Evolutionary conservation across 2,888 invertebrate genomes (phyloP).

Genomic region (Lithophane leautieri): DNA sequence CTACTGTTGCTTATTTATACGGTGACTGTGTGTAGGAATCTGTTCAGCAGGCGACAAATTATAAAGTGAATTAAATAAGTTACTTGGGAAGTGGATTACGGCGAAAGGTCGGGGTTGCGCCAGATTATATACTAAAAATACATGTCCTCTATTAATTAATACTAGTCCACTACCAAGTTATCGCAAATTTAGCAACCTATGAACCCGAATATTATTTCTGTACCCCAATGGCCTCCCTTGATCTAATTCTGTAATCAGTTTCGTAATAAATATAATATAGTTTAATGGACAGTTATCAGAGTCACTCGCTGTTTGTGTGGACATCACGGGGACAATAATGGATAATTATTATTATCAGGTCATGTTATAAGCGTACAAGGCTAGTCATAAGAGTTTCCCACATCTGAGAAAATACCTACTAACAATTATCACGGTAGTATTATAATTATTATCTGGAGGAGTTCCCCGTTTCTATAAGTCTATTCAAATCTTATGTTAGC

Average conservation of each 20-base stretch:
- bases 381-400: not conserved
- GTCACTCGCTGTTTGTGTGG: constrained; percentile 18
- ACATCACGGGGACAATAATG: not conserved
- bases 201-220: constrained; percentile 31
- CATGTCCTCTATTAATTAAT: not conserved
- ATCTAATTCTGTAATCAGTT: constrained; percentile 32
- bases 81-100: not conserved
- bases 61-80: not conserved
- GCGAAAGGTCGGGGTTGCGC: not conserved
- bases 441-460: not conserved
- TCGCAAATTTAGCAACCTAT: constrained; percentile 13
- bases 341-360: not conserved
- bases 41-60: not conserved
- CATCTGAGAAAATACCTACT: not conserved
- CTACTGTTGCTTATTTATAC: too few species aligned
- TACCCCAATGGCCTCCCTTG: constrained; percentile 18
- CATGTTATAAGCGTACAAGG: not conserved
- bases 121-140: not conserved
- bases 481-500: not conserved
- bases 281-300: constrained; percentile 10
- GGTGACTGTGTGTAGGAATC: too few species aligned
- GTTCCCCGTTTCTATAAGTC: not conserved
- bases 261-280: not conserved
- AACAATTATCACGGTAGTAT: not conserved
- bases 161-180: constrained; percentile 5